Percentiles rank a stretch among this genome's conserved stretches.
Conservation (phyloP, 2,888 invertebrate genomes). For the Buathra laborator region DNA sequence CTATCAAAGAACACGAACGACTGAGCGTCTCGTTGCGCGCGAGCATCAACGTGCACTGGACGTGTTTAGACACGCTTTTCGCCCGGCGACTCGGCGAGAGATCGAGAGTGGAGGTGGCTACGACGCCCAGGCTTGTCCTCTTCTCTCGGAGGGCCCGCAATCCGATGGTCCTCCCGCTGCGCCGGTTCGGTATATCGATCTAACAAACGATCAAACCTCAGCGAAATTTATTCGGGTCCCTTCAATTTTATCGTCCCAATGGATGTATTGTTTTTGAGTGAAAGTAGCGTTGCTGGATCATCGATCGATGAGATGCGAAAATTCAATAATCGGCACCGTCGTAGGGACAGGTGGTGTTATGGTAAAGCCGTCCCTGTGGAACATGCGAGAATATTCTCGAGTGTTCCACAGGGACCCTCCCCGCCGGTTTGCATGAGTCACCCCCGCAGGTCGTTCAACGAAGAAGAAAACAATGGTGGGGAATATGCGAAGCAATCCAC, state of each 20-base stretch:
- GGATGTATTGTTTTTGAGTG: not conserved
- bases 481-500: not conserved
- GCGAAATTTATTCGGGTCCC: not conserved
- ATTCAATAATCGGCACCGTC: not conserved
- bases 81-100: constrained; percentile 33
- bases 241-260: not conserved
- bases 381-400: constrained; percentile 61
- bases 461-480: constrained; percentile 45
- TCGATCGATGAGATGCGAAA: not conserved
- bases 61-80: constrained; percentile 75
- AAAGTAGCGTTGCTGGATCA: not conserved
- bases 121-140: constrained; percentile 48
- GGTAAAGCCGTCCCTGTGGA: constrained; percentile 55
- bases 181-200: not conserved
- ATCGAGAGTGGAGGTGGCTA: constrained; percentile 68
- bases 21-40: constrained; percentile 55
- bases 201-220: not conserved
- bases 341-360: constrained; percentile 37
- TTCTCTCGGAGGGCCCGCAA: constrained; percentile 35
- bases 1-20: constrained; percentile 14
- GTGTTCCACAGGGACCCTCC: not conserved
- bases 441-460: constrained; percentile 63
- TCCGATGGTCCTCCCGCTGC: not conserved
- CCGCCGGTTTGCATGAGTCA: constrained; percentile 43
- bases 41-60: constrained; percentile 73